phyloP scores from a whole-genome alignment of 1,140 invertebrate genomes.

The Babylonia areolata region DNA sequence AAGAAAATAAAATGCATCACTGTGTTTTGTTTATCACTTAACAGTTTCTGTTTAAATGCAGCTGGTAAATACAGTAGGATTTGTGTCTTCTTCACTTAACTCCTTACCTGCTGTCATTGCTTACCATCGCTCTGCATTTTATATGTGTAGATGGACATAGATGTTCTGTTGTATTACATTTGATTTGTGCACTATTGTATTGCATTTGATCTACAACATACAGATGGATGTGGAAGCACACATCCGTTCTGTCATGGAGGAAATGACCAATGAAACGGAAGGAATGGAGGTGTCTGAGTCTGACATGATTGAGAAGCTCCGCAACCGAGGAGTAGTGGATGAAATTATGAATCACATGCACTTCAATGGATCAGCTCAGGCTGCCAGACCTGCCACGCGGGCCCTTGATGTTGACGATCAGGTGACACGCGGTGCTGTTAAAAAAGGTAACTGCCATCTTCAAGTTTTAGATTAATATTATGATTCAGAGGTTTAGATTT shows the following conservation, averaged over 20 bases:
- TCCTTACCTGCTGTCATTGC: no score
- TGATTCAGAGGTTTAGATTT: no score
- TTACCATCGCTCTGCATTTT: no score
- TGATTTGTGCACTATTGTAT: no score
- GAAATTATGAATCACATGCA: slow-evolving; percentile 69
- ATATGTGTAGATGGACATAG: no score
- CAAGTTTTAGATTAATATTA: not conserved
- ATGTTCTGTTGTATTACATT: no score
- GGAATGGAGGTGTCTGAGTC: slow-evolving; percentile 60
- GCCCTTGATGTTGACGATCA: slow-evolving; percentile 64
- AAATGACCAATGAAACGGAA: slow-evolving; percentile 58
- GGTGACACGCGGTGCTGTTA: slow-evolving; percentile 47
- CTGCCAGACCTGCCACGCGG: slow-evolving; percentile 60
- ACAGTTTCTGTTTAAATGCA: no score
- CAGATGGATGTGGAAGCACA: slow-evolving; percentile 70
- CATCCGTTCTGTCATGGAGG: slow-evolving; percentile 66
- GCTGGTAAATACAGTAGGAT: not conserved
- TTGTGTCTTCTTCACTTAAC: no score
- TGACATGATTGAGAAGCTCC: slow-evolving; percentile 66
- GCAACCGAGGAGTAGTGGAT: slow-evolving; percentile 68
- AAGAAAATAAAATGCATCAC: no score
- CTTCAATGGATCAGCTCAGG: slow-evolving; percentile 53
- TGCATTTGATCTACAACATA: no score
- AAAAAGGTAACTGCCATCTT: slow-evolving; percentile 55
- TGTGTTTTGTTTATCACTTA: no score